A percentile compares a stretch with the other conserved stretches of the same genome.
phyloP scores from a whole-genome alignment of 2,797 vertebrate species.

The Sitta carolinensis region DNA sequence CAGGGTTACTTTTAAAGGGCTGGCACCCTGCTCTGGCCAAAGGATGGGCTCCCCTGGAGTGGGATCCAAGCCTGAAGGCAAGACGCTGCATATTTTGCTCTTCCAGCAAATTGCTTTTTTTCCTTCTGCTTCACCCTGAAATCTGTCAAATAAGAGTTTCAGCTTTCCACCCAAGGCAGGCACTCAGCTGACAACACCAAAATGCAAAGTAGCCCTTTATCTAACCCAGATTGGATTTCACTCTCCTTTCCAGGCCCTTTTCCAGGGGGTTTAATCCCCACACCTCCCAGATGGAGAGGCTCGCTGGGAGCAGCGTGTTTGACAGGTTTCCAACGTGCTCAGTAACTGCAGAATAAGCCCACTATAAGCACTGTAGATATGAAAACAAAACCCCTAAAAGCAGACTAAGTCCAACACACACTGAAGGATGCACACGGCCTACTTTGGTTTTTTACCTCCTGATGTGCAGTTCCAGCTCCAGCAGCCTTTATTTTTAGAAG shows the following conservation, averaged over 20 bases:
- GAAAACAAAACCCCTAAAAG: not conserved
- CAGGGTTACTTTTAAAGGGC: not conserved
- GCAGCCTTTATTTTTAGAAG: not conserved
- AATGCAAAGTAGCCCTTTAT: not conserved
- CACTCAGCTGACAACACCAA: not conserved
- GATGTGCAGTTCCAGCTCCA: not conserved
- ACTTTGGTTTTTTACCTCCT: not conserved
- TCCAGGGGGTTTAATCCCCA: not conserved
- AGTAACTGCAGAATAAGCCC: not conserved
- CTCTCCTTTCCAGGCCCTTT: not conserved
- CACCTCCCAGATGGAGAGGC: not conserved
- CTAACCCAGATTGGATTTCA: not conserved
- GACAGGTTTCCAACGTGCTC: fast-evolving
- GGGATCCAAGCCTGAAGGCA: not conserved
- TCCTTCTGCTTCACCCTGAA: not conserved
- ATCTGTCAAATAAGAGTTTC: not conserved
- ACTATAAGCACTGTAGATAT: not conserved
- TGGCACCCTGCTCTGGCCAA: not conserved
- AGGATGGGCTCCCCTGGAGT: not conserved
- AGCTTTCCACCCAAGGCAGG: not conserved
- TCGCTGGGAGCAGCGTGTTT: not conserved
- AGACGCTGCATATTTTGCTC: not conserved
- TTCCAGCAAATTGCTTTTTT: not conserved
- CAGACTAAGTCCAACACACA: not conserved
- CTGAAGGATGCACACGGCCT: not conserved